Conservation (phyloP, 1,140 invertebrate species). For the Matsumurasca onukii region DNA sequence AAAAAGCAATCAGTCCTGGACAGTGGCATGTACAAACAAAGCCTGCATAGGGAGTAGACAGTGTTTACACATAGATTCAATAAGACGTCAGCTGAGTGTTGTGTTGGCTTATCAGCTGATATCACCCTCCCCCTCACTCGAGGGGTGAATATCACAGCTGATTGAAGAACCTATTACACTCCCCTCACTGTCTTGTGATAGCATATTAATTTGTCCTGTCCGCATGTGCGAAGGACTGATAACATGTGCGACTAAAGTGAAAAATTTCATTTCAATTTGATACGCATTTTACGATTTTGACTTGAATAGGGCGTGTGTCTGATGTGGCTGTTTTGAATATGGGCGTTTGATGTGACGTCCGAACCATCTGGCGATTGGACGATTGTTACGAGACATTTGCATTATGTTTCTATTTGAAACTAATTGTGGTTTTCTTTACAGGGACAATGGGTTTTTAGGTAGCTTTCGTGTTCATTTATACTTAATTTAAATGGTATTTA, state of each 20-base stretch:
- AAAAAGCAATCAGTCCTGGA: not conserved
- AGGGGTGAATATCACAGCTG: not conserved
- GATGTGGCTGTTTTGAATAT: no score
- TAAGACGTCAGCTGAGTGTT: slow-evolving; percentile 15
- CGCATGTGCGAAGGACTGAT: slow-evolving; percentile 7
- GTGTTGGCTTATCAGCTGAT: slow-evolving; percentile 2
- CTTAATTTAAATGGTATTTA: no score
- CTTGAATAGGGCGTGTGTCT: no score
- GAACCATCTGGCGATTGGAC: no score
- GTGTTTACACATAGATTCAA: slow-evolving; percentile 25
- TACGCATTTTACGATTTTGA: no score
- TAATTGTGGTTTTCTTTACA: no score
- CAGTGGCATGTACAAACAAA: not conserved
- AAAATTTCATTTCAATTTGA: not conserved
- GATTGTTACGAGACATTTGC: no score
- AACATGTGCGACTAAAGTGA: not conserved
- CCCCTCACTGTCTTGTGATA: not conserved
- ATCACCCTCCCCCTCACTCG: not conserved
- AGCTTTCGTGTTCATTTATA: no score
- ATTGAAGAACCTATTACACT: slow-evolving; percentile 13
- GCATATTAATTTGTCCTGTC: slow-evolving; percentile 18
- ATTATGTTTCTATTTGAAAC: no score
- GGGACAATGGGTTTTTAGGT: no score
- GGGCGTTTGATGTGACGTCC: no score
- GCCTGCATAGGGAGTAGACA: not conserved